Evolutionary conservation across 2,113 vertebrate species (phyloP).

Genomic region (Gopherus flavomarginatus): DNA sequence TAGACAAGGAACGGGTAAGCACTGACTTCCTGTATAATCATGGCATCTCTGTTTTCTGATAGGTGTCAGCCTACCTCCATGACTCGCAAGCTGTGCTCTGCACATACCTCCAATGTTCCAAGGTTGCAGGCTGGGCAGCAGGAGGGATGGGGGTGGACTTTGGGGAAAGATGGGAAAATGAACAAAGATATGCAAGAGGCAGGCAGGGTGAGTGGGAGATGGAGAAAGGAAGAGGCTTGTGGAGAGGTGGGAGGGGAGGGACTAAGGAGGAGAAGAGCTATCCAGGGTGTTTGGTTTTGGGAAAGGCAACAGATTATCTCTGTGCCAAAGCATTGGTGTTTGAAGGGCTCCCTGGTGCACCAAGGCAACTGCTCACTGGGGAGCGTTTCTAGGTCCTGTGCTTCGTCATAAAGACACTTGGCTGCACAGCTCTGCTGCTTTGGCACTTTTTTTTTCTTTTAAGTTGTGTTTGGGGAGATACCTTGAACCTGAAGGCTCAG

Average conservation of each 20-base stretch:
- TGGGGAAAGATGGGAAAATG: not conserved
- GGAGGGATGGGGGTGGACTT: not conserved
- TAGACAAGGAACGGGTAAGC: not conserved
- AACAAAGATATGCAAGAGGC: not conserved
- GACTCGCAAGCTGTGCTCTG: not conserved
- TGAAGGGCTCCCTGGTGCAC: not conserved
- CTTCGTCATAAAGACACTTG: not conserved
- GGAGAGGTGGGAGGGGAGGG: not conserved
- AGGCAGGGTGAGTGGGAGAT: not conserved
- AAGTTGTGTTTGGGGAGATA: not conserved
- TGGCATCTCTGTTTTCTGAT: not conserved
- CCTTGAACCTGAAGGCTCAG: not conserved
- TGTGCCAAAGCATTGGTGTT: not conserved
- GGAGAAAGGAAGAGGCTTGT: not conserved
- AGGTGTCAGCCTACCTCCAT: not conserved
- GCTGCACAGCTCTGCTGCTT: not conserved
- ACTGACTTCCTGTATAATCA: not conserved
- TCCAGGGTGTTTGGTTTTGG: not conserved
- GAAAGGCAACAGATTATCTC: not conserved
- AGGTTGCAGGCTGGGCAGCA: not conserved
- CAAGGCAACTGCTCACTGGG: not conserved
- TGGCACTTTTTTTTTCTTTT: not conserved
- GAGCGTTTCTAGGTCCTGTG: rapidly evolving
- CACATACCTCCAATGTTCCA: not conserved
- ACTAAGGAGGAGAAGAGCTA: not conserved